Evolutionary conservation across 2,113 vertebrate species (phyloP), one percentile per base, ranked within the genome.

Genomic region (Steatornis caripensis): DNA sequence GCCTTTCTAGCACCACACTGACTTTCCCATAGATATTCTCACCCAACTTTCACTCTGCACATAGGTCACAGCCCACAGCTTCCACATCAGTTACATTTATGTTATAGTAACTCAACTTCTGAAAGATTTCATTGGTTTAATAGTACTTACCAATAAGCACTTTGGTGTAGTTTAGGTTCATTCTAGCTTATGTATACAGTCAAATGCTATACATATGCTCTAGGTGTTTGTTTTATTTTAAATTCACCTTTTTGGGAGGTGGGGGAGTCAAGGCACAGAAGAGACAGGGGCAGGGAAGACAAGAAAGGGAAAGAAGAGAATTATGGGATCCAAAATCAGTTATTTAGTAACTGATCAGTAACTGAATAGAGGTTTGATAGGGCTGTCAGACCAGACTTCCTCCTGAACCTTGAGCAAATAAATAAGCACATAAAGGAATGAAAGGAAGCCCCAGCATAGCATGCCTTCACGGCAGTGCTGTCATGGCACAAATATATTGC

Each of bases 361-460:
- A 71, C n/a, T 32, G 30, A 76, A 66, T 11, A 71, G 41, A 77
- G 9, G 10, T 68, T 64, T 71, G 48, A 77, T 20, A 72, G 39
- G 24, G n/a, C 48, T 84, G 74, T 58, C 87, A 90, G 87, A 87
- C n/a, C 53, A 87, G 78, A 58, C 64, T 87, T 87, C 14, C 53
- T 53, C n/a, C 68, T 72, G 53, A 81, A 71, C 23, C 46, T 48
- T 78, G 20, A 46, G 32, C 37, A 89, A 91, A 89, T 57, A 91
- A 81, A 61, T 57, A 71, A 72, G 58, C 29, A 57, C 37, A 41
- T 30, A 66, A 61, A 84, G 29, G 65, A 93, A 84, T 36, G 45
- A 43, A 53, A n/a, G 53, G 72, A 75, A 79, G 61, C 41, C 41
- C 26, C 34, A 71, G 57, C 1, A 2, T 36, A 65, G n/a, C 30